These are phyloP conservation scores for Oscheius sp. DNA, from an alignment of 2,888 invertebrate genomes.

Conservation along the genomic window DNA sequence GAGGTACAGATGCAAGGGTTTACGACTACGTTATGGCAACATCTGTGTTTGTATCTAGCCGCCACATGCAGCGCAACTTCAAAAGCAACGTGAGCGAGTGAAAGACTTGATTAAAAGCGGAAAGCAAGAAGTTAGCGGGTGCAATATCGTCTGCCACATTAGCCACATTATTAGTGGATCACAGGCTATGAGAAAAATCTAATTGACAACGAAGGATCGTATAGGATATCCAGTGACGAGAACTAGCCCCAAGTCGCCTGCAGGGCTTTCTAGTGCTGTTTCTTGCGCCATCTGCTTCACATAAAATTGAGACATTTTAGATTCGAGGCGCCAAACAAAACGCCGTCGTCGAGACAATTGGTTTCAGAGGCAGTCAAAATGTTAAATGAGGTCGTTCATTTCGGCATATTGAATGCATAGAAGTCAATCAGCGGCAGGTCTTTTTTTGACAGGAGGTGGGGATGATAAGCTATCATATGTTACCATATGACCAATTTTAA, in stretches of 20 bases:
- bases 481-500: not conserved
- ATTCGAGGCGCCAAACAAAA: conserved; percentile 1
- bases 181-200: no score
- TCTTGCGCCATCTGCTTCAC: conserved; percentile 19
- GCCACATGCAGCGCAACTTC: conserved; percentile 11
- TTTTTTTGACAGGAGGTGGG: not conserved
- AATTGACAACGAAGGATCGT: no score
- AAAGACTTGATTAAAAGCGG: no score
- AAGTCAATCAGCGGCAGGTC: not conserved
- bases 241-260: no score
- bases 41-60: conserved; percentile 17
- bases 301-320: conserved; percentile 25
- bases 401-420: no score
- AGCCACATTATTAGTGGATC: no score
- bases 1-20: conserved; percentile 7
- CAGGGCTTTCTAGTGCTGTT: no score
- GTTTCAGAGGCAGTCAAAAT: no score
- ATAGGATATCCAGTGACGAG: no score
- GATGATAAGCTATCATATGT: conserved; percentile 9
- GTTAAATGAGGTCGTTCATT: no score
- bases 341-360: not conserved
- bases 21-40: conserved; percentile 27
- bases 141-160: no score
- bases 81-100: not conserved
- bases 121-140: no score